phyloP scores from a whole-genome alignment of 2,797 vertebrate species.

The Naso thynnoides region DNA sequence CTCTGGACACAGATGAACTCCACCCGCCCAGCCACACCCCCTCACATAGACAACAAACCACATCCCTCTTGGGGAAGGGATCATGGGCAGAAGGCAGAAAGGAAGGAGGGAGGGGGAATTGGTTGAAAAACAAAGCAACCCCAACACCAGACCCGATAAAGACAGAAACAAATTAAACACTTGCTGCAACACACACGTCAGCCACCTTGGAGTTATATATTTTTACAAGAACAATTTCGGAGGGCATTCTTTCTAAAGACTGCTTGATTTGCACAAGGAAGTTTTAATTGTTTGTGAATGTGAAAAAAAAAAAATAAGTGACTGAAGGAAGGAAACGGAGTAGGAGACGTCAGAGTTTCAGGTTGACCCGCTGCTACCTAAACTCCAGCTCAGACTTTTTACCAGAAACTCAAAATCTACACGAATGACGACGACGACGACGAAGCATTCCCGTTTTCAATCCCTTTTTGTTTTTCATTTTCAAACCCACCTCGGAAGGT shows the following conservation, averaged over 20 bases:
- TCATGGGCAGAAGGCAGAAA: not conserved
- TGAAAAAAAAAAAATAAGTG: conserved; percentile 86
- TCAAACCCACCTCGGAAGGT: conserved; percentile 55
- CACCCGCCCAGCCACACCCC: not conserved
- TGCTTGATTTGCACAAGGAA: conserved; percentile 99
- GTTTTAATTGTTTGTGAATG: conserved; percentile 97
- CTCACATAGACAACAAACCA: conserved; percentile 46
- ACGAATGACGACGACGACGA: conserved; percentile 23
- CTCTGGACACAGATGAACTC: conserved; percentile 92
- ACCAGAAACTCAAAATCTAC: conserved; percentile 67
- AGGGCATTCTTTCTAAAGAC: conserved; percentile 99
- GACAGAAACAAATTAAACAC: conserved; percentile 69
- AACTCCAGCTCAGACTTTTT: conserved; percentile 87
- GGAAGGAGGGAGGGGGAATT: conserved; percentile 1
- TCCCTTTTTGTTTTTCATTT: conserved; percentile 12
- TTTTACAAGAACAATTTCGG: conserved; percentile 93
- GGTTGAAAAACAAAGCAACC: conserved; percentile 40
- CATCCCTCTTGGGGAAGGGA: conserved; percentile 23
- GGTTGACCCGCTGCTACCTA: conserved; percentile 89
- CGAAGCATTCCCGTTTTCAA: conserved; percentile 55
- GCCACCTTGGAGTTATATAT: conserved; percentile 91
- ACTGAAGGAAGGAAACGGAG: conserved; percentile 81
- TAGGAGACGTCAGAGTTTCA: conserved; percentile 82
- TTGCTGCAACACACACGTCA: conserved; percentile 83
- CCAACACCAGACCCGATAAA: conserved; percentile 53